Evolutionary conservation across 2,888 invertebrate genomes (phyloP).

Genomic region (Lobophora halterata): DNA sequence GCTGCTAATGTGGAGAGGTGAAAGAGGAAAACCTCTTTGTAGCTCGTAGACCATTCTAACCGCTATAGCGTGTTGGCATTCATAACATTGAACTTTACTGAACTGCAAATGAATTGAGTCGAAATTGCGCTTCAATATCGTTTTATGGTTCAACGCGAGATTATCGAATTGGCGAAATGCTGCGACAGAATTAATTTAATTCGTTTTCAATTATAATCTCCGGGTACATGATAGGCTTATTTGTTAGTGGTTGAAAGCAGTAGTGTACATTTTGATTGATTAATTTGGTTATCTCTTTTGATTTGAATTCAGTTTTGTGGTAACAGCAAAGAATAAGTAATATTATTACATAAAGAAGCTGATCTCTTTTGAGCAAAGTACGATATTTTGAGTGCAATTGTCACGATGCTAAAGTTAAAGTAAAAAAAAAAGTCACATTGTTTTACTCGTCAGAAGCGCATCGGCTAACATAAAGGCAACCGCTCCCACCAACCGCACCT

Average conservation of each 20-base stretch:
- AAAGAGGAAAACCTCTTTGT: slow-evolving; percentile 54
- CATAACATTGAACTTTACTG: slow-evolving; percentile 53
- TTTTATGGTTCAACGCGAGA: slow-evolving; percentile 53
- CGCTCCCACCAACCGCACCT: too few relatives aligned
- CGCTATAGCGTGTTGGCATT: slow-evolving; percentile 39
- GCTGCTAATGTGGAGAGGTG: slow-evolving; percentile 58
- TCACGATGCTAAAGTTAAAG: too few relatives aligned
- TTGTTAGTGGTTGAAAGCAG: slow-evolving; percentile 36
- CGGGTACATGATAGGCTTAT: slow-evolving; percentile 42
- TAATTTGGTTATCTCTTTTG: slow-evolving; percentile 5
- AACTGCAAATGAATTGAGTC: slow-evolving; percentile 55
- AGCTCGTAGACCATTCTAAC: slow-evolving; percentile 39
- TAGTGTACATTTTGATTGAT: slow-evolving; percentile 10
- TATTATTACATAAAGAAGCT: neutral
- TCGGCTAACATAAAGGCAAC: too few relatives aligned
- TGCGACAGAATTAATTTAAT: slow-evolving; percentile 50
- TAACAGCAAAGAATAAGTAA: too few relatives aligned
- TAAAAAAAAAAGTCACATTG: too few relatives aligned
- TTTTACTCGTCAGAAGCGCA: too few relatives aligned
- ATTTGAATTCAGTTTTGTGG: too few relatives aligned
- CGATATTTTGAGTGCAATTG: too few relatives aligned
- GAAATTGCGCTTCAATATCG: slow-evolving; percentile 51
- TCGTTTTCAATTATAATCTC: slow-evolving; percentile 51
- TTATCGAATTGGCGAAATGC: slow-evolving; percentile 53
- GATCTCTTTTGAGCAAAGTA: too few relatives aligned